Evolutionary conservation across 2,797 vertebrate species (phyloP).

Genomic region (Sebastes trivittatus): DNA sequence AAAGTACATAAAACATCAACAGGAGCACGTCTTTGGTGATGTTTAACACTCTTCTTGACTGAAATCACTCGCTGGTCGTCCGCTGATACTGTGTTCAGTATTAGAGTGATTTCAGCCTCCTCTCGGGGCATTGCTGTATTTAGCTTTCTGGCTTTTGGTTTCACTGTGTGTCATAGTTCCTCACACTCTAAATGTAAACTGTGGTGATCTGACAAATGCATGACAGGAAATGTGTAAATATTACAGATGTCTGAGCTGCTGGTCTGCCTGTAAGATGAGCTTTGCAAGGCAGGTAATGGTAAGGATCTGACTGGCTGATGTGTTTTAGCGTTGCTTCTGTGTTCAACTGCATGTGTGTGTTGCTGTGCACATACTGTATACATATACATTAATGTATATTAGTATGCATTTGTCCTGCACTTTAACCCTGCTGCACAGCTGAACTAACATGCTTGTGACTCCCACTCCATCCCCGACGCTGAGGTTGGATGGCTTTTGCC

Average conservation of each 20-base stretch:
- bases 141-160: constrained; percentile 57
- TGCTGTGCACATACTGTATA: constrained; percentile 6
- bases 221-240: constrained; percentile 88
- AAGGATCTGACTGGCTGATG: constrained; percentile 88
- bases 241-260: constrained; percentile 97
- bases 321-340: constrained; percentile 47
- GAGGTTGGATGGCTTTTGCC: constrained; percentile 9
- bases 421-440: constrained; percentile 38
- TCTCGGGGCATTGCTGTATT: constrained; percentile 26
- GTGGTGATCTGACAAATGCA: constrained; percentile 73
- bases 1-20: background rate
- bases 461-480: background rate
- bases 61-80: constrained; percentile 30
- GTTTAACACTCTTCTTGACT: constrained; percentile 7
- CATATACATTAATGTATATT: constrained; percentile 8
- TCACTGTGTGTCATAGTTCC: constrained; percentile 45
- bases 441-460: constrained; percentile 64
- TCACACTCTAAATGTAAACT: constrained; percentile 55
- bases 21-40: background rate
- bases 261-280: constrained; percentile 90
- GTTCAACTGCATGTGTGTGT: constrained; percentile 47
- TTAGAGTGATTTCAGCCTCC: constrained; percentile 45
- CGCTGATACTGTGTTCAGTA: constrained; percentile 33
- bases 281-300: constrained; percentile 92
- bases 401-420: constrained; percentile 13